Conservation (phyloP, 2,888 invertebrate species). For the Melipona beecheii region DNA sequence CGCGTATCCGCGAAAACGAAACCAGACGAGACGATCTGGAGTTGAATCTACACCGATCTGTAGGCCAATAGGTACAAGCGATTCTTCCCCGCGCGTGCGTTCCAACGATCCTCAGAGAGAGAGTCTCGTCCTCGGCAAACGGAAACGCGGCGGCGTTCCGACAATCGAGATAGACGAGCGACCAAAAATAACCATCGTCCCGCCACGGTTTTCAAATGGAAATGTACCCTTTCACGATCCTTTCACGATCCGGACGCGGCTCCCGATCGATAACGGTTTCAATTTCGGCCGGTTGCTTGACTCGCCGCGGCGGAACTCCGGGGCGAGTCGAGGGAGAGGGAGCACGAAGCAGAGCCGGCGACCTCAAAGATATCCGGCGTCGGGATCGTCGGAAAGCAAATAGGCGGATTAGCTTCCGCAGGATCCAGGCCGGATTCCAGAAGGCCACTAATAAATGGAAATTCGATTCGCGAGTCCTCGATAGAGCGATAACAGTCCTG, state of each 20-base stretch:
- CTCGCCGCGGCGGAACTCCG: background rate
- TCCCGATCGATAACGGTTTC: constrained; percentile 18
- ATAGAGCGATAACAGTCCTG: constrained; percentile 55
- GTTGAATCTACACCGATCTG: constrained; percentile 54
- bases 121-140: constrained; percentile 23
- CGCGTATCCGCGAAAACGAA: constrained; percentile 5
- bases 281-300: constrained; percentile 7
- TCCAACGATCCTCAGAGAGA: background rate
- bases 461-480: constrained; percentile 60
- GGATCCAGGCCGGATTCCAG: constrained; percentile 21
- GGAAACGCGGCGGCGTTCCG: constrained; percentile 23
- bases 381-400: constrained; percentile 20
- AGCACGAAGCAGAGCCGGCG: no score
- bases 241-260: background rate
- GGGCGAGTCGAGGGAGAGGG: no score
- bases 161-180: constrained; percentile 2
- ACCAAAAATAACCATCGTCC: constrained; percentile 12
- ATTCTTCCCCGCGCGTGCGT: background rate
- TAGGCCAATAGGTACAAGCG: constrained; percentile 66
- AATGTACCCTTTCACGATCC: background rate
- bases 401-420: constrained; percentile 26
- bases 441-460: constrained; percentile 65
- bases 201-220: background rate
- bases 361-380: constrained; percentile 8
- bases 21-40: constrained; percentile 10